Conservation (phyloP, 2,113 vertebrate genomes). For the Suncus etruscus region DNA sequence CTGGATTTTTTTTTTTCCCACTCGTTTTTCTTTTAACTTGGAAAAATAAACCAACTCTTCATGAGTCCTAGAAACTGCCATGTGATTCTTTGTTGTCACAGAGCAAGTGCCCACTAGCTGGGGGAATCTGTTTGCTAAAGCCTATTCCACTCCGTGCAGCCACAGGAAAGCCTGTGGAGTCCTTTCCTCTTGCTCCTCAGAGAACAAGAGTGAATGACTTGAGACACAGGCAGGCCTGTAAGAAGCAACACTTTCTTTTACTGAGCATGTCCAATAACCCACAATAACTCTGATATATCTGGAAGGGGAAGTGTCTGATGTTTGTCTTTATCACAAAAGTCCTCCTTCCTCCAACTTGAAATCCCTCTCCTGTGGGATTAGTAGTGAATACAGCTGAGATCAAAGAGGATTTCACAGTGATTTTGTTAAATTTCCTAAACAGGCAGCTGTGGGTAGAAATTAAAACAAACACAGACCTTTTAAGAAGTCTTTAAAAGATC, state of each 20-base stretch:
- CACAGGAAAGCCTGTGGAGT: not conserved
- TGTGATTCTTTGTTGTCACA: no score
- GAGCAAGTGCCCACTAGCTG: not conserved
- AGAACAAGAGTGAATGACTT: not conserved
- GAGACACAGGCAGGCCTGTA: not conserved
- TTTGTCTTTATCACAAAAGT: constrained; percentile 24
- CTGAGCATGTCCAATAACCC: not conserved
- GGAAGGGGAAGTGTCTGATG: constrained; percentile 42
- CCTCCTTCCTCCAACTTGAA: constrained; percentile 35
- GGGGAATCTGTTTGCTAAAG: not conserved
- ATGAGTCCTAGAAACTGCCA: no score
- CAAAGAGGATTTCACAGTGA: constrained; percentile 49
- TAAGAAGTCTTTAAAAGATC: constrained; percentile 7
- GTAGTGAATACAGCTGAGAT: constrained; percentile 49
- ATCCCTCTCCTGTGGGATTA: constrained; percentile 57
- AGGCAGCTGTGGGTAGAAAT: constrained; percentile 41
- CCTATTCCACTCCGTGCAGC: not conserved
- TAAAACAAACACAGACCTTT: constrained; percentile 40
- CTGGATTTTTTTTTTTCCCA: no score
- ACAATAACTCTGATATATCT: not conserved
- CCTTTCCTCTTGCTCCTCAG: not conserved
- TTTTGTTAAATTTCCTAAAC: constrained; percentile 63
- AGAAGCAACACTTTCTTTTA: not conserved
- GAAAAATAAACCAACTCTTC: no score
- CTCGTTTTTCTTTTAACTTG: no score